Conservation (phyloP, 2,113 vertebrate species). For the Oncorhynchus clarkii region DNA sequence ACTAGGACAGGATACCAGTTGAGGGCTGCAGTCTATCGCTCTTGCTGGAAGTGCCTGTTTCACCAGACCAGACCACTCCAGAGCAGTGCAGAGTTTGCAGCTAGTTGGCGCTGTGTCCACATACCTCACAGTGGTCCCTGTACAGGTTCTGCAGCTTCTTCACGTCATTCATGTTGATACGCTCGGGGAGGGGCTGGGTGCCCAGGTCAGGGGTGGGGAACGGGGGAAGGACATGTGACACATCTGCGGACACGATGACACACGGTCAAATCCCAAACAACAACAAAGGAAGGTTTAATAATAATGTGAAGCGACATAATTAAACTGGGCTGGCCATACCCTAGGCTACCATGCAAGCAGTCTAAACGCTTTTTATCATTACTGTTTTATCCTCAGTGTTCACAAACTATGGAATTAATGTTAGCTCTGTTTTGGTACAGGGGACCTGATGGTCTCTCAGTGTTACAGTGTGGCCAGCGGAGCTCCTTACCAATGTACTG, state of each 20-base stretch:
- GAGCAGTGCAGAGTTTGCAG: not conserved
- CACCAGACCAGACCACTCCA: not conserved
- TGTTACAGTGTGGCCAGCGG: not conserved
- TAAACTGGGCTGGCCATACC: too few relatives aligned
- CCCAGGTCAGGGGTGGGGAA: constrained; percentile 86
- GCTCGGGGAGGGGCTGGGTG: constrained; percentile 78
- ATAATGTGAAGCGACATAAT: too few relatives aligned
- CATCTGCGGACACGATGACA: constrained; percentile 70
- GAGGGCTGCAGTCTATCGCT: constrained; percentile 1
- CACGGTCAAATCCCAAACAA: too few relatives aligned
- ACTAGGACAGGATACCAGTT: constrained; percentile 11
- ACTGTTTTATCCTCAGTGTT: too few relatives aligned
- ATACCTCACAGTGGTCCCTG: constrained; percentile 93
- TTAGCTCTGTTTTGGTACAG: too few relatives aligned
- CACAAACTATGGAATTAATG: too few relatives aligned
- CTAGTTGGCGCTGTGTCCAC: not conserved
- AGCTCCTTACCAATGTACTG: constrained; percentile 89
- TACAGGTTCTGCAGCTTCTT: constrained; percentile 90
- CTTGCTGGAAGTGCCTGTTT: too few relatives aligned
- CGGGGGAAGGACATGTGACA: constrained; percentile 85
- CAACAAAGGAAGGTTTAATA: too few relatives aligned
- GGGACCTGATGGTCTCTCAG: too few relatives aligned
- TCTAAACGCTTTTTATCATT: too few relatives aligned
- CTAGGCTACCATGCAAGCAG: too few relatives aligned
- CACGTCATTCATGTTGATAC: constrained; percentile 80